Percentiles rank a stretch among this genome's conserved stretches.
Conservation (phyloP, 2,888 invertebrate genomes). For the Pristionchus arcanus region DNA sequence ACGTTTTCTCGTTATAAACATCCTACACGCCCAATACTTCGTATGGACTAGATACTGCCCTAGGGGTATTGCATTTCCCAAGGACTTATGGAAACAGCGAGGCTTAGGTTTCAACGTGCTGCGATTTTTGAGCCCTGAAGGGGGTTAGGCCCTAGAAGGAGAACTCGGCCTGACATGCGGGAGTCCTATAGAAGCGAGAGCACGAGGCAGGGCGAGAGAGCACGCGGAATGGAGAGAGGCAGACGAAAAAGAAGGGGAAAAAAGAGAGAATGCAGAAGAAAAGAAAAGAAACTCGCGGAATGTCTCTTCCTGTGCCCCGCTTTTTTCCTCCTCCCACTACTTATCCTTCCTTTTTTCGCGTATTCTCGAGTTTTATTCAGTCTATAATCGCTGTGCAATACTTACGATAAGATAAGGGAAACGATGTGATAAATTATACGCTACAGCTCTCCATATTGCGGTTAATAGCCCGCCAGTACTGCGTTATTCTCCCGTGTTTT, state of each 20-base stretch:
- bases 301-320: neutral
- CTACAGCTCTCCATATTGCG: no score
- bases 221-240: no score
- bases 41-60: neutral
- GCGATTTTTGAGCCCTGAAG: neutral
- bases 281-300: constrained; percentile 44
- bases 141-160: neutral
- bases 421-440: no score
- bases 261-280: neutral
- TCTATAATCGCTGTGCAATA: no score
- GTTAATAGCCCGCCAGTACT: no score
- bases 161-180: neutral
- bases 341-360: neutral
- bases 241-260: neutral
- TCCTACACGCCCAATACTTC: no score
- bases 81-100: neutral
- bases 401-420: no score
- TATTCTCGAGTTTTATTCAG: neutral
- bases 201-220: no score
- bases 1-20: no score
- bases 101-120: neutral
- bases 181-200: no score
- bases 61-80: neutral
- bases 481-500: neutral
- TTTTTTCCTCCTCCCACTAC: neutral